Conservation (phyloP, 2,888 invertebrate species). For the Matsumyia berberina region DNA sequence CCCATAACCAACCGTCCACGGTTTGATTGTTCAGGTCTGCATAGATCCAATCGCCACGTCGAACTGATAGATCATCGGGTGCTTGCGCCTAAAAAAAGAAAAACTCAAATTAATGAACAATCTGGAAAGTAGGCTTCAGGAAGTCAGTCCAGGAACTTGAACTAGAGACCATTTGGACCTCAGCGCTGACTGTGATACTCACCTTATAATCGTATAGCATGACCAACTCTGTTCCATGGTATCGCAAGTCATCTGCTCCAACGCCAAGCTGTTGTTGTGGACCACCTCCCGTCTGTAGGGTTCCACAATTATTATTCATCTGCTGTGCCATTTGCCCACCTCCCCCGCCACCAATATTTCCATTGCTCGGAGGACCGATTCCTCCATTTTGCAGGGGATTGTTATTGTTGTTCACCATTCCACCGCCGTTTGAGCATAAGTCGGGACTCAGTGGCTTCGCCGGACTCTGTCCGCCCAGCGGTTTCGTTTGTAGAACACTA, state of each 20-base stretch:
- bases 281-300: constrained; percentile 48
- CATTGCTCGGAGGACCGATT: constrained; percentile 45
- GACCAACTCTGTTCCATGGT: constrained; percentile 95
- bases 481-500: constrained; percentile 87
- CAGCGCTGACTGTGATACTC: too few species aligned
- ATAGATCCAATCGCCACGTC: constrained; percentile 97
- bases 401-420: constrained; percentile 48
- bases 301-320: constrained; percentile 77
- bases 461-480: constrained; percentile 72
- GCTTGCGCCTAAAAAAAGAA: constrained; percentile 89
- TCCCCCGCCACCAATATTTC: constrained; percentile 36
- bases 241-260: constrained; percentile 88
- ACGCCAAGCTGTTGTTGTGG: constrained; percentile 80
- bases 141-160: background rate
- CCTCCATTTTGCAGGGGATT: constrained; percentile 51
- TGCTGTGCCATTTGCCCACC: constrained; percentile 56
- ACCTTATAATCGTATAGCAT: constrained; percentile 98
- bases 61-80: constrained; percentile 95
- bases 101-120: constrained; percentile 1
- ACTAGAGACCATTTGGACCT: background rate
- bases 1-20: constrained; percentile 97
- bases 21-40: constrained; percentile 97
- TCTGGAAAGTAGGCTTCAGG: too few species aligned
- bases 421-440: constrained; percentile 68
- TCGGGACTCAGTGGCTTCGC: constrained; percentile 71